Base-by-base conservation (phyloP, 2,888 invertebrate species). In the Metacarcinus magister region DNA sequence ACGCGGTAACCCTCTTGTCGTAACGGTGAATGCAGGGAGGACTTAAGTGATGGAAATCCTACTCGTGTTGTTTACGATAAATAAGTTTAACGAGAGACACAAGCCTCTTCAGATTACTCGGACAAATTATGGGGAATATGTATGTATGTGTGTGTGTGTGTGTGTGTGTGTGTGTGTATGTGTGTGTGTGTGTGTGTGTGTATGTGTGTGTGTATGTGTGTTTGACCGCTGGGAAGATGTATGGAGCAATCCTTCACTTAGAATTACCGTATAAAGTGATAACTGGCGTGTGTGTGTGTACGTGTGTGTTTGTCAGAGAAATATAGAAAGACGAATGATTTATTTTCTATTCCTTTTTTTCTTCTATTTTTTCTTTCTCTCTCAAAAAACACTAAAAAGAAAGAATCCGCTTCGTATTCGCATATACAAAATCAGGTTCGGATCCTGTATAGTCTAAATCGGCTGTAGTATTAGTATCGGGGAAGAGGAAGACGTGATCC, bases 51-150 rank as follows among this genome's bases (percentile, higher is more conserved):
- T 19, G 54, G 54, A 54, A 54, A 54, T 54, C 54, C 10, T 2
- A 19, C 54, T 67, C 87, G 54, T 92, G 91, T 92, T 91, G 67
- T 92, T 28, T 92, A 95, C 92, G 93, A 95, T 95, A 95, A 93
- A 95, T 95, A 93, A 44, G 93, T 60, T 89, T 93, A 90, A 93
- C 92, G 89, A 90, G 92, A 44, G 60, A 46, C 93, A 93, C 95
- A 95, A 87, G 67, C 93, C 75, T 93, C 93, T 87, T 54, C 95
- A 93, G 95, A 93, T 95, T 95, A 95, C 93, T 28, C 46, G 8
- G 89, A 82, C 93, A 93, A 95, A 93, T 95, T 95, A 93, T 95
- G 60, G 93, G 10, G 60, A 90, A 93, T 95, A 95, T 95, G 93
- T 93, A 87, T 87, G 87, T 39, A 39, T 87, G 87, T 87, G 16